These are phyloP conservation scores for Galaxea fascicularis DNA, from an alignment of 92 coral and sea anemone species.

Conservation along the genomic window DNA sequence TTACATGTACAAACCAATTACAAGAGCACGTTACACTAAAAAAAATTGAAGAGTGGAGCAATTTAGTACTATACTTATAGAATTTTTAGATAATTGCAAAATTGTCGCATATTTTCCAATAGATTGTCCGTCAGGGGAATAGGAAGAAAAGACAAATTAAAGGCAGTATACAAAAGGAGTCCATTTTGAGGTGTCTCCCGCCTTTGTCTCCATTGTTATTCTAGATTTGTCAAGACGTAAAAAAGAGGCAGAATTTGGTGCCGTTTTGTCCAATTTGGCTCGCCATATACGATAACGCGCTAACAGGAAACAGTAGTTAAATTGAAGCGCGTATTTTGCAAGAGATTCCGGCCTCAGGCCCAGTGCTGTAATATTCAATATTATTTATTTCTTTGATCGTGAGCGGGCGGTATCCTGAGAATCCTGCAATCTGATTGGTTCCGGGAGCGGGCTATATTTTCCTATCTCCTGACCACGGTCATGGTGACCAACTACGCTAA, in stretches of 20 bases:
- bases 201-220: not conserved
- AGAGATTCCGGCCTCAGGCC: too few relatives aligned
- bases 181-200: not conserved
- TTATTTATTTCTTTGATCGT: too few relatives aligned
- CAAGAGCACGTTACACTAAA: not conserved
- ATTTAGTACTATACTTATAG: not conserved
- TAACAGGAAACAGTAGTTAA: too few relatives aligned
- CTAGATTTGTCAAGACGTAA: conserved; percentile 11
- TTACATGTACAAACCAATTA: not conserved
- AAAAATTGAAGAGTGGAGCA: not conserved
- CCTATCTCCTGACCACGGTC: too few relatives aligned
- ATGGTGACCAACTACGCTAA: too few relatives aligned
- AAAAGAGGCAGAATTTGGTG: not conserved
- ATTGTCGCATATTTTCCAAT: not conserved
- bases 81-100: not conserved
- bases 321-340: too few relatives aligned
- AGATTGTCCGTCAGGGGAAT: conserved; percentile 4
- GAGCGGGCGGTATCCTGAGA: too few relatives aligned
- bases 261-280: too few relatives aligned
- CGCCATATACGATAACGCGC: too few relatives aligned
- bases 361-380: too few relatives aligned
- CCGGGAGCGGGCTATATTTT: too few relatives aligned
- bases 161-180: not conserved
- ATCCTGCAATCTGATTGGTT: too few relatives aligned
- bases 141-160: not conserved